Evolutionary conservation across 2,113 vertebrate species (phyloP), one percentile per base, ranked within the genome.

Genomic region (Phaethon lepturus): DNA sequence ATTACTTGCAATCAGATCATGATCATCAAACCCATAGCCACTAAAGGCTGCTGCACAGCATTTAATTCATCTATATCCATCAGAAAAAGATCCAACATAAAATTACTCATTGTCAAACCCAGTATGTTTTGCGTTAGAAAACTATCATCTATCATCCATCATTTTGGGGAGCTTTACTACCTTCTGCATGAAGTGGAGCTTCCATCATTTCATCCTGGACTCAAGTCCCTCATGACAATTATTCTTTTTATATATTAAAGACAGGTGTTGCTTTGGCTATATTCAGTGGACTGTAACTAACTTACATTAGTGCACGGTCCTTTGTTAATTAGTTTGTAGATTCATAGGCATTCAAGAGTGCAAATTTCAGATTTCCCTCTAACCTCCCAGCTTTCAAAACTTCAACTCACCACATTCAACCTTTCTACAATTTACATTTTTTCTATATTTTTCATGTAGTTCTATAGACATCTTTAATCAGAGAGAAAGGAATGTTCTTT

Each of bases 61-160:
- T 69, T 94, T 94, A 82, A 75, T 96, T 93, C 90, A 94, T 95
- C 90, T 93, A 64, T 45, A 94, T 58, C 66, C 53, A 85, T 91
- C 73, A 95, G 95, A 95, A 90, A 60, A 60, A 68, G 60, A 95
- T 82, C 81, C 91, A 94, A 17, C 69, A 75, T 49, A 91, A 95
- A 96, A 95, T 97, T 95, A 88, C 58, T 94, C 87, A 91, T 90
- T 96, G 77, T 96, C 93, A 97, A 93, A 82, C n/a, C 16, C 64
- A 90, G 95, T 91, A 53, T 97, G 96, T 82, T 97, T 97, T 85
- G 81, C 5, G 15, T 97, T 97, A 97, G 87, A 90, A 91, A 97
- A 23, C 66, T 92, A 76, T 94, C 93, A 88, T 91, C 64, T 94
- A 67, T 64, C 92, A 96, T 97, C 87, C 84, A 95, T 97, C 93